Evolutionary conservation across 1,140 invertebrate genomes (phyloP).

Genomic region (Eciton burchellii): DNA sequence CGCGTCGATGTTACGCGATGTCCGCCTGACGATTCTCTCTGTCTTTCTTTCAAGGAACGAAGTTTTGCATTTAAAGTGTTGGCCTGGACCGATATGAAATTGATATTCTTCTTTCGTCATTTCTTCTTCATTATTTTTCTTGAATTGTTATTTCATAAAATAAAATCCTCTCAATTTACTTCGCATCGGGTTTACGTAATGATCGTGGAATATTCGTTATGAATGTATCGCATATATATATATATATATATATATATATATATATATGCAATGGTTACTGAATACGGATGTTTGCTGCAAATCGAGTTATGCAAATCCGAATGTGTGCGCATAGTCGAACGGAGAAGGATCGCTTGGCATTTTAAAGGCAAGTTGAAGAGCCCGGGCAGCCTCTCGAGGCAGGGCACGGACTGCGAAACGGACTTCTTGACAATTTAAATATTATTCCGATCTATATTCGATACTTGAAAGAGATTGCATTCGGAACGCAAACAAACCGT

Average conservation of each 20-base stretch:
- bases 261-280: background rate
- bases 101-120: background rate
- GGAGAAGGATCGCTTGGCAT: constrained; percentile 26
- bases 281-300: constrained; percentile 35
- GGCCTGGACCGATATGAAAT: background rate
- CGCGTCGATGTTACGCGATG: background rate
- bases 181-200: background rate
- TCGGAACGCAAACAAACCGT: background rate
- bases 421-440: constrained; percentile 41
- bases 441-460: constrained; percentile 18
- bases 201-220: constrained; percentile 21
- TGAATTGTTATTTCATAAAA: background rate
- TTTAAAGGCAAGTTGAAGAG: constrained; percentile 31
- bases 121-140: background rate
- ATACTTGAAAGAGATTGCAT: constrained; percentile 14
- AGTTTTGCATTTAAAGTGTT: background rate
- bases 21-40: background rate
- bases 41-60: too few species aligned
- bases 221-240: background rate
- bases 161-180: background rate
- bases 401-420: constrained; percentile 32
- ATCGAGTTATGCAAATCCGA: constrained; percentile 32
- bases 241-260: background rate
- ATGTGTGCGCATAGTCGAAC: background rate
- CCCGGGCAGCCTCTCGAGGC: constrained; percentile 9